Evolutionary conservation across 2,113 vertebrate genomes (phyloP), one percentile per base, ranked within the genome.

Genomic region (Benitochromis conjunctus): DNA sequence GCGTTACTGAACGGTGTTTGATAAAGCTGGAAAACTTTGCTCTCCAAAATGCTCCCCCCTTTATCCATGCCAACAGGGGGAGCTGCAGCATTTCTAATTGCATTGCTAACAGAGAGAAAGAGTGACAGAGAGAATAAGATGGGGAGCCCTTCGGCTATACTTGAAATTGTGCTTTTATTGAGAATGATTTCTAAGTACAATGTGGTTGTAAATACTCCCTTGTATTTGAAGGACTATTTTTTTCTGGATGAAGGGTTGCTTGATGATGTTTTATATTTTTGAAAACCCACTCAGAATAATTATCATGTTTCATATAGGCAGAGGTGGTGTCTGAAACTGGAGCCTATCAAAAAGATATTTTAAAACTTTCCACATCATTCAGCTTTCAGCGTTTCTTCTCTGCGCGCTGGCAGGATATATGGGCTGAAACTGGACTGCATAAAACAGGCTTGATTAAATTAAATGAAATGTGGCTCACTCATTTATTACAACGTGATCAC

Each of bases 401-500:
- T 66, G 34, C 24, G 71, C 18, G 26, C 58, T 55, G 48, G 34
- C 38, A 79, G 84, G 80, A 91, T 92, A 93, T 92, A 93, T 91
- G 91, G 87, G 90, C 85, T 89, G 87, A 88, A 92, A 89, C 69
- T 29, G 82, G 89, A 90, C 91, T 83, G 79, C 88, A 87, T 91
- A 92, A 90, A 92, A 92, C 91, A 79, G 86, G 83, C 93, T 90
- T 95, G 91, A 96, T 95, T 94, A 95, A 94, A 94, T 95, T 69
- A 94, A 95, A 95, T 94, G 89, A 95, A 94, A 92, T 94, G 92
- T 93, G 92, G 87, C 92, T 92, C 91, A 83, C 92, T 91, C 92
- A 91, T 95, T 95, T 92, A 94, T 94, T 95, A 93, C 82, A 90
- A 92, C 92, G 92, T 94, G 93, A 95, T 95, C 93, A 94, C 89